Conservation (phyloP, 53 echinoderm and acorn worm genomes). For the Mesocentrotus franciscanus region DNA sequence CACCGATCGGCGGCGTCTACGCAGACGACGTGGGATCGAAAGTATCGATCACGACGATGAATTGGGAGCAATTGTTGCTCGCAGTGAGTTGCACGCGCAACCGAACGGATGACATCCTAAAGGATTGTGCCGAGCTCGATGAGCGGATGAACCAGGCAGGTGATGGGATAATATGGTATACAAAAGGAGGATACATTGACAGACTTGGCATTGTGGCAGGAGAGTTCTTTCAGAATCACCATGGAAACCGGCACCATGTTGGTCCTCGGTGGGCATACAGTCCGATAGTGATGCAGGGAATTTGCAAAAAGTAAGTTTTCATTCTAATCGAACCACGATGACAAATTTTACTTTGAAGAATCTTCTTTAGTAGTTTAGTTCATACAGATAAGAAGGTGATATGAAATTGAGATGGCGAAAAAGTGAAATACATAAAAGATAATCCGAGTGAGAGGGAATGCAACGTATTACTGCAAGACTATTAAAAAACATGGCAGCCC, state of each 20-base stretch:
- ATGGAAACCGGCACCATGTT: neutral
- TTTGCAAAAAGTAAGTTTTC: constrained; percentile 46
- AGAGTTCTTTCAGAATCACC: neutral
- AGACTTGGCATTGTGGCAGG: neutral
- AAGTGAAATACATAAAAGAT: no score
- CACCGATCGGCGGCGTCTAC: constrained; percentile 34
- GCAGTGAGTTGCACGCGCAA: constrained; percentile 47
- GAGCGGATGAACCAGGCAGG: neutral
- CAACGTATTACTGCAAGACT: no score
- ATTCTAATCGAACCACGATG: neutral
- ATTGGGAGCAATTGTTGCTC: constrained; percentile 40
- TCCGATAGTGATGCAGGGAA: constrained; percentile 51
- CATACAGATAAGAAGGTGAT: neutral
- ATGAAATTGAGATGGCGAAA: no score
- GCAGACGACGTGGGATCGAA: constrained; percentile 63
- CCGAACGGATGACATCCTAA: constrained; percentile 5
- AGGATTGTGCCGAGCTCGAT: constrained; percentile 20
- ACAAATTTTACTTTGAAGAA: neutral
- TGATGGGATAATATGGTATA: constrained; percentile 57
- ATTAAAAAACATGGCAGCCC: no score
- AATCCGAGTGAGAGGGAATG: no score
- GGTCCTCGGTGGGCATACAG: constrained; percentile 59
- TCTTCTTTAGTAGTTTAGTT: no score
- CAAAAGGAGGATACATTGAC: constrained; percentile 47
- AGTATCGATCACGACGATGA: constrained; percentile 56